Conservation (phyloP, 2,113 vertebrate species). For the Ptyas mucosa region DNA sequence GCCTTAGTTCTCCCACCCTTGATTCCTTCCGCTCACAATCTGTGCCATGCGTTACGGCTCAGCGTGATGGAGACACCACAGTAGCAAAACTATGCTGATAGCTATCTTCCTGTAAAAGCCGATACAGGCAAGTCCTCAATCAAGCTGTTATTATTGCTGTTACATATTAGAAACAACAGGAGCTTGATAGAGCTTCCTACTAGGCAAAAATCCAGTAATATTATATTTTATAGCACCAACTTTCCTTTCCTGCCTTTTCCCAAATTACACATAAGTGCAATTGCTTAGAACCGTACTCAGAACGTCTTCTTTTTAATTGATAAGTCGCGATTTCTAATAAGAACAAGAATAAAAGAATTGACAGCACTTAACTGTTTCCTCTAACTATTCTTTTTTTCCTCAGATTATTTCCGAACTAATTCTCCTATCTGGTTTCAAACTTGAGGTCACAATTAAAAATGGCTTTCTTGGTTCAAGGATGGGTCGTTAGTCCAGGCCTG, state of each 20-base stretch:
- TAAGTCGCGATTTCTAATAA: not conserved
- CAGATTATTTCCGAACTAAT: not conserved
- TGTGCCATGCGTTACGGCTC: not conserved
- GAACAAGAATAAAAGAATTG: not conserved
- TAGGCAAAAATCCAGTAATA: not conserved
- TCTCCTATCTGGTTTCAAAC: not conserved
- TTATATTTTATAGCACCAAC: conserved; percentile 36
- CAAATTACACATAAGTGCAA: rapidly evolving
- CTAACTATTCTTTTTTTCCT: not conserved
- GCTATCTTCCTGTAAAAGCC: not conserved
- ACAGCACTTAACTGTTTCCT: too few relatives aligned
- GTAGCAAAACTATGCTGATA: not conserved
- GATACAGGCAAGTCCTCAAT: not conserved
- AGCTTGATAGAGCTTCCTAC: not conserved
- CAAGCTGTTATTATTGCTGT: not conserved
- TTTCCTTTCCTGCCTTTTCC: not conserved
- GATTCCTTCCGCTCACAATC: not conserved
- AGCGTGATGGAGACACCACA: not conserved
- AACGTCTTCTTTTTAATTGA: not conserved
- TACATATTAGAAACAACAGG: not conserved
- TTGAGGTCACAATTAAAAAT: not conserved
- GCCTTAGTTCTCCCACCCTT: not conserved
- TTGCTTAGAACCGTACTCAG: not conserved
- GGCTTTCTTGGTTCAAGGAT: not conserved
- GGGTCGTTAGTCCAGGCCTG: not conserved